Percentiles rank a stretch among this genome's conserved stretches.
Evolutionary conservation across 2,113 vertebrate species (phyloP).

Genomic region (Rhabdomys dilectus): DNA sequence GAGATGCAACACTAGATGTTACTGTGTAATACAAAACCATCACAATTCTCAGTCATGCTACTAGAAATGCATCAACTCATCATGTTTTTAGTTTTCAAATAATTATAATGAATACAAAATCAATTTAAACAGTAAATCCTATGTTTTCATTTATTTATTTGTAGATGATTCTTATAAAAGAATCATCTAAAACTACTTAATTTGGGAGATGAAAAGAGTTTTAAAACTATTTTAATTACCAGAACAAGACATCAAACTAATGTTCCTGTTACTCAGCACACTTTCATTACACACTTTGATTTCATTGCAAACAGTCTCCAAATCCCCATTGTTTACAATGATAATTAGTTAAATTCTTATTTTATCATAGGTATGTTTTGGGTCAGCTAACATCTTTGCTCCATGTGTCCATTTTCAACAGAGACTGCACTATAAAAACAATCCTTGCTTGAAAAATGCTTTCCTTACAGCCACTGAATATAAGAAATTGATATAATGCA

Average conservation of each 20-base stretch:
- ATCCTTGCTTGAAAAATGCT: neutral
- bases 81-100: neutral
- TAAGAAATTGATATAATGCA: neutral
- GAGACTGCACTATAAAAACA: neutral
- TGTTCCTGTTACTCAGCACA: neutral
- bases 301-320: neutral
- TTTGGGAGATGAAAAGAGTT: neutral
- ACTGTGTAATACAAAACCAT: neutral
- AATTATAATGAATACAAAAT: neutral
- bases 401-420: neutral
- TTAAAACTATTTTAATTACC: constrained; percentile 1
- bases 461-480: neutral
- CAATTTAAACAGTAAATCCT: neutral
- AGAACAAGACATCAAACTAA: neutral
- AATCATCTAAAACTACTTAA: neutral
- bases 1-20: neutral
- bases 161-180: too few species aligned
- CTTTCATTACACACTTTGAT: neutral
- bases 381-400: neutral
- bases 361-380: neutral
- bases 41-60: neutral
- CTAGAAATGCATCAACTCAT: neutral
- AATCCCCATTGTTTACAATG: neutral
- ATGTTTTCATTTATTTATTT: too few species aligned
- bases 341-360: neutral